These are phyloP conservation scores for Catharus fuscescens DNA, from an alignment of 2,113 vertebrate genomes.

Conservation along the genomic window DNA sequence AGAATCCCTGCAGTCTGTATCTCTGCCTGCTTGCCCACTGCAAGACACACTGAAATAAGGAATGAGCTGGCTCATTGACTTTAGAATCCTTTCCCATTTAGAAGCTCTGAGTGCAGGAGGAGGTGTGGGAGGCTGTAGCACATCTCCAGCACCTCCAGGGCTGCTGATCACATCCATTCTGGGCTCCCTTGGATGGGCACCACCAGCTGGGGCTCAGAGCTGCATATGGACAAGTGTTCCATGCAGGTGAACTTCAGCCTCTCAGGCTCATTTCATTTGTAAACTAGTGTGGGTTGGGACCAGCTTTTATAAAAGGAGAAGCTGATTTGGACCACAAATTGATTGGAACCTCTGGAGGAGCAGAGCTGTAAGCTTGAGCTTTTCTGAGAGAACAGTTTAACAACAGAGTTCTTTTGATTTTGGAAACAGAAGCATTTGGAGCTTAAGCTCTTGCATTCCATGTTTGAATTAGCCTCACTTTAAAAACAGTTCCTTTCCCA, in stretches of 20 bases:
- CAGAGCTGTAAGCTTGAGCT: background rate
- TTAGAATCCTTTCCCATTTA: background rate
- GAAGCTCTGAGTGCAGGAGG: background rate
- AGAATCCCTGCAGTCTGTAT: background rate
- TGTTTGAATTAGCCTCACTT: background rate
- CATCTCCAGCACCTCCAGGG: background rate
- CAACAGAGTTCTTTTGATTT: background rate
- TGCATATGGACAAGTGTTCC: background rate
- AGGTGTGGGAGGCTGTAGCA: background rate
- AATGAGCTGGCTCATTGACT: background rate
- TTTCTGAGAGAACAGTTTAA: background rate
- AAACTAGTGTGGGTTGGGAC: background rate
- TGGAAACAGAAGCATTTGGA: background rate
- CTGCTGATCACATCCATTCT: background rate
- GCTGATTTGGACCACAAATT: background rate
- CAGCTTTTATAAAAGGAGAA: background rate
- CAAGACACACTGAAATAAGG: background rate
- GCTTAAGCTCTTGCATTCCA: background rate
- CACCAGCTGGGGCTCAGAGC: background rate
- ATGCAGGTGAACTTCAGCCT: background rate
- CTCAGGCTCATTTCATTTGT: background rate
- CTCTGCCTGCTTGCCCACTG: background rate
- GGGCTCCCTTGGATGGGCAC: background rate
- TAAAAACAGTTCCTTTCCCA: background rate
- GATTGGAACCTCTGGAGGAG: background rate